Evolutionary conservation across 2,113 vertebrate genomes (phyloP).

Genomic region (Manacus vitellinus): DNA sequence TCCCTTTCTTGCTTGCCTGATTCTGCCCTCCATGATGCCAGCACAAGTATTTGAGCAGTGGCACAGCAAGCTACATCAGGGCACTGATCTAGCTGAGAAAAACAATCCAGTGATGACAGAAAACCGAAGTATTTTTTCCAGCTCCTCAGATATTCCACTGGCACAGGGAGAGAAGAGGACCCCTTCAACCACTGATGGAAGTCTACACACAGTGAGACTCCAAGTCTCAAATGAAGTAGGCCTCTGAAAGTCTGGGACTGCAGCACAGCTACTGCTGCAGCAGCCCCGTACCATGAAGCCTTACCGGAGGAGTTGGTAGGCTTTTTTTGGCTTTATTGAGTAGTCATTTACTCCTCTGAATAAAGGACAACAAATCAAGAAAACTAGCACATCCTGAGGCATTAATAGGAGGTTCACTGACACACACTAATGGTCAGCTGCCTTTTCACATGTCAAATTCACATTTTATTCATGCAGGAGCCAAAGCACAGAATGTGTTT

Average conservation of each 20-base stretch:
- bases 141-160: accelerated
- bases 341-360: neutral
- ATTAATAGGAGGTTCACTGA: neutral
- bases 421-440: neutral
- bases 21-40: neutral
- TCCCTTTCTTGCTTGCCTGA: neutral
- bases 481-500: neutral
- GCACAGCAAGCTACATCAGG: neutral
- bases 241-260: neutral
- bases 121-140: neutral
- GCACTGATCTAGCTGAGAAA: neutral
- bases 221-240: neutral
- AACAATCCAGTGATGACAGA: accelerated
- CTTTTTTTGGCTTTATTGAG: neutral
- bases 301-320: neutral
- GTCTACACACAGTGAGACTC: accelerated
- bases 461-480: neutral
- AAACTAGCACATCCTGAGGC: neutral
- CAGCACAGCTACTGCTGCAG: neutral
- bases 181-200: neutral
- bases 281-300: neutral
- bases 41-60: neutral
- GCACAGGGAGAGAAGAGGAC: neutral
- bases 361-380: neutral
- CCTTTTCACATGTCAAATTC: neutral